Evolutionary conservation across 2,888 invertebrate species (phyloP).

Genomic region (Andrena fulva): DNA sequence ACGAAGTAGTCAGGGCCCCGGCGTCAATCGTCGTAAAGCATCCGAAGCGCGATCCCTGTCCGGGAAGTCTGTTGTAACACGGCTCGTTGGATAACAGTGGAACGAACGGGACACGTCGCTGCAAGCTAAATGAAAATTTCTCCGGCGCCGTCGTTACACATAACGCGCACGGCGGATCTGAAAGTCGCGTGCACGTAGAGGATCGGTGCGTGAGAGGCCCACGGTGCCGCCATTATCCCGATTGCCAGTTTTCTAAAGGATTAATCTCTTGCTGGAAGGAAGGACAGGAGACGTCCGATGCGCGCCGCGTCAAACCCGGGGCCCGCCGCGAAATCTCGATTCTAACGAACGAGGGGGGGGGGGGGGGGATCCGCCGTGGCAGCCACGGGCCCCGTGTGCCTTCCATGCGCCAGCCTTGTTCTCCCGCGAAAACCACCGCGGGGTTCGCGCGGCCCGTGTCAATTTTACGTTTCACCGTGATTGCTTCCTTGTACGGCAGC

Average conservation of each 20-base stretch:
- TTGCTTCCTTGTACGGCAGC: slow-evolving; percentile 74
- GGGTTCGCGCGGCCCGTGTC: slow-evolving; percentile 64
- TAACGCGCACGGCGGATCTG: slow-evolving; percentile 41
- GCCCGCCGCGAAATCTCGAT: slow-evolving; percentile 51
- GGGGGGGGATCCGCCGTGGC: slow-evolving; percentile 37
- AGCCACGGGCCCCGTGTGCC: slow-evolving; percentile 1
- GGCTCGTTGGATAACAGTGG: slow-evolving; percentile 39
- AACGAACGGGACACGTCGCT: slow-evolving; percentile 26
- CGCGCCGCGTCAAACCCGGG: slow-evolving; percentile 28
- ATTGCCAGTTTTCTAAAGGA: slow-evolving; percentile 61
- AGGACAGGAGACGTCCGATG: neutral
- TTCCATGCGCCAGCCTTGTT: neutral
- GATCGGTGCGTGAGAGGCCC: slow-evolving; percentile 23
- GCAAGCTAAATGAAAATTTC: slow-evolving; percentile 61
- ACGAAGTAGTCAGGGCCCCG: slow-evolving; percentile 66
- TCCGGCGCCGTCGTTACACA: slow-evolving; percentile 61
- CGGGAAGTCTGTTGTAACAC: slow-evolving; percentile 45
- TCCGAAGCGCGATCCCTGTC: slow-evolving; percentile 54
- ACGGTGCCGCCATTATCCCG: slow-evolving; percentile 45
- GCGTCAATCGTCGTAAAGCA: slow-evolving; percentile 68
- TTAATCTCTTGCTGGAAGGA: slow-evolving; percentile 31
- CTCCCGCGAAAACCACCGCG: slow-evolving; percentile 59
- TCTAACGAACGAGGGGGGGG: slow-evolving; percentile 61
- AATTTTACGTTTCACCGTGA: slow-evolving; percentile 74
- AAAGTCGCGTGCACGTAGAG: slow-evolving; percentile 29